Evolutionary conservation across 2,113 vertebrate species (phyloP).

Genomic region (Psephotus haematonotus): DNA sequence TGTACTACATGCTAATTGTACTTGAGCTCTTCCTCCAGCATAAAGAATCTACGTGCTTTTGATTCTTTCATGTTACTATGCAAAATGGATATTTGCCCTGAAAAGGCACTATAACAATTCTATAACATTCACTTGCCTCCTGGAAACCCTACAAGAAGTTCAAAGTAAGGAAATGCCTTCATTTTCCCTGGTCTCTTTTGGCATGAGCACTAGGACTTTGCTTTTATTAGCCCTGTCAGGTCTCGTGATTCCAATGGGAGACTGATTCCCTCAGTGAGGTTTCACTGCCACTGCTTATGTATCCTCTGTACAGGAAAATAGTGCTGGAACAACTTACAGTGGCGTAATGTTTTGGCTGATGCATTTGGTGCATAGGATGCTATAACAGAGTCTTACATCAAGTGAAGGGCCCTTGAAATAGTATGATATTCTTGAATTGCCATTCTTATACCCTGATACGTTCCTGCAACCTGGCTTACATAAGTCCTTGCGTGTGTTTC

Average conservation of each 20-base stretch:
- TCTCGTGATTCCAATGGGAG: not conserved
- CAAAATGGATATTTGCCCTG: not conserved
- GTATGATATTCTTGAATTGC: not conserved
- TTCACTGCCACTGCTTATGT: not conserved
- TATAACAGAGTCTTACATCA: not conserved
- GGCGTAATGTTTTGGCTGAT: not conserved
- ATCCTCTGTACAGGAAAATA: not conserved
- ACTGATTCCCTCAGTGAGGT: not conserved
- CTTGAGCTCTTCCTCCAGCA: not conserved
- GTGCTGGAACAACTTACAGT: not conserved
- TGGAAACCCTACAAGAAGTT: slow-evolving; percentile 23
- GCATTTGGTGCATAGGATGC: not conserved
- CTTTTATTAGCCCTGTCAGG: slow-evolving; percentile 11
- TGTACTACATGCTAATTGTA: not conserved
- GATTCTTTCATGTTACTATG: slow-evolving; percentile 24
- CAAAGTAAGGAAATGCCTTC: slow-evolving; percentile 32
- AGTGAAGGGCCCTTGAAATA: not conserved
- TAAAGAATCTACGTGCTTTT: slow-evolving; percentile 9
- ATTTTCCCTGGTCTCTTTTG: not conserved
- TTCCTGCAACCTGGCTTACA: not conserved
- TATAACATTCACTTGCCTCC: not conserved
- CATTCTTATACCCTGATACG: not conserved
- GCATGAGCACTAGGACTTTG: not conserved
- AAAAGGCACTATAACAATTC: slow-evolving; percentile 8
- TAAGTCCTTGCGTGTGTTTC: not conserved